Evolutionary conservation across 2,888 invertebrate species (phyloP).

Genomic region (Tenthredo notha): DNA sequence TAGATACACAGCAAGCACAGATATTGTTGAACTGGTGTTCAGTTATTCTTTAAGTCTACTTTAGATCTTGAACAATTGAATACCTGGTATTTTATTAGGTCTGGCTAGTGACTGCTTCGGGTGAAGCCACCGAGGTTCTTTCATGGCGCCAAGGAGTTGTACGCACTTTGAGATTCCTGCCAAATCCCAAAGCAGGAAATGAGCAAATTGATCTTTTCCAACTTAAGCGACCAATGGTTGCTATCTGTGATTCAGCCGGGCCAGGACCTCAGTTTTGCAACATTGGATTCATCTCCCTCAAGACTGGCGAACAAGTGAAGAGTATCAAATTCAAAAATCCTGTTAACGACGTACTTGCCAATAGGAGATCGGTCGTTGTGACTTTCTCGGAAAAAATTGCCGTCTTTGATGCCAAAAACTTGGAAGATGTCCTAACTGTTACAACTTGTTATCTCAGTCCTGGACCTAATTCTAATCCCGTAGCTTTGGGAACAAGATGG

Average conservation of each 20-base stretch:
- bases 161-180: conserved; percentile 89
- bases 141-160: conserved; percentile 97
- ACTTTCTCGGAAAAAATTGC: conserved; percentile 95
- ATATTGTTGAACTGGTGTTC: background rate
- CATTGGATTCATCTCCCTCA: conserved; percentile 91
- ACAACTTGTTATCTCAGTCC: conserved; percentile 95
- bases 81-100: conserved; percentile 81
- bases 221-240: conserved; percentile 92
- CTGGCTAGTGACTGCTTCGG: conserved; percentile 92
- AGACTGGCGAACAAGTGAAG: conserved; percentile 91
- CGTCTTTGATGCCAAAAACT: conserved; percentile 92
- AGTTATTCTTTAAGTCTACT: background rate
- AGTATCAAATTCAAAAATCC: conserved; percentile 96
- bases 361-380: conserved; percentile 92
- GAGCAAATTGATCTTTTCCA: conserved; percentile 86
- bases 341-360: conserved; percentile 93
- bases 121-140: conserved; percentile 96
- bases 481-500: conserved; percentile 93
- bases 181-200: conserved; percentile 85
- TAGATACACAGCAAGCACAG: background rate
- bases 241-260: conserved; percentile 92
- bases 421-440: conserved; percentile 92
- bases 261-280: conserved; percentile 89
- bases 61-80: conserved; percentile 11
- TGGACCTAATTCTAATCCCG: conserved; percentile 89